Evolutionary conservation across 2,113 vertebrate genomes (phyloP), one percentile per base, ranked within the genome.

Genomic region (Carlito syrichta): DNA sequence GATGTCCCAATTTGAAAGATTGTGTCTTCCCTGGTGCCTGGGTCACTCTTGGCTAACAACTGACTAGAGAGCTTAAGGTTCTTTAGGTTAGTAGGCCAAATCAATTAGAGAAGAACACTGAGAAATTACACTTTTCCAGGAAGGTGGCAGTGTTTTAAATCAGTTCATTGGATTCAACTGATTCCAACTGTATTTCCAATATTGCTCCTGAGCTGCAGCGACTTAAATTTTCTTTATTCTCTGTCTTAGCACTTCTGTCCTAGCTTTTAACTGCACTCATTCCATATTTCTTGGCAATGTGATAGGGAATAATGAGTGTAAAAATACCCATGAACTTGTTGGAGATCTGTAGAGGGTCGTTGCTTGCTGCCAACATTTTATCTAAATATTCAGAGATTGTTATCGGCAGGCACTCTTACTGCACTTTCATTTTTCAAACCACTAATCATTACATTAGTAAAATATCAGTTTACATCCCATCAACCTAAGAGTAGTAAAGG

Each of bases 71-170:
- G 86, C 54, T 84, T 86, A 93, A 95, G 5, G 13, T 19, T 62
- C 73, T 76, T 84, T 78, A 95, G 78, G 62, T 93, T 82, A 90
- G 23, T 69, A 95, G 78, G 43, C 54, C 54, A 85, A 92, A 77
- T 97, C 84, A 96, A 48, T 93, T 17, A 89, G 48, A 86, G 30
- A 90, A 63, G 52, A 88, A 90, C 94, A 48, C 6, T 56, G 52
- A 89, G 54, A 78, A 96, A 88, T 66, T 62, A 68, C 68, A 78
- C 27, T 82, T 92, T 93, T 76, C 62, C 6, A 66, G 66, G 66
- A 82, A 89, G 85, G 81, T 77, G 63, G 19, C 50, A 85, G 32
- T 43, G 6, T 85, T 89, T 84, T 62, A 79, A 76, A 58, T 93
- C 40, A 89, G 82, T 91, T 77, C 25, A 89, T n/a, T 58, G 27